These are phyloP conservation scores for Melanotaenia maccullochi DNA, from an alignment of 2,797 vertebrate species.

Conservation along the genomic window DNA sequence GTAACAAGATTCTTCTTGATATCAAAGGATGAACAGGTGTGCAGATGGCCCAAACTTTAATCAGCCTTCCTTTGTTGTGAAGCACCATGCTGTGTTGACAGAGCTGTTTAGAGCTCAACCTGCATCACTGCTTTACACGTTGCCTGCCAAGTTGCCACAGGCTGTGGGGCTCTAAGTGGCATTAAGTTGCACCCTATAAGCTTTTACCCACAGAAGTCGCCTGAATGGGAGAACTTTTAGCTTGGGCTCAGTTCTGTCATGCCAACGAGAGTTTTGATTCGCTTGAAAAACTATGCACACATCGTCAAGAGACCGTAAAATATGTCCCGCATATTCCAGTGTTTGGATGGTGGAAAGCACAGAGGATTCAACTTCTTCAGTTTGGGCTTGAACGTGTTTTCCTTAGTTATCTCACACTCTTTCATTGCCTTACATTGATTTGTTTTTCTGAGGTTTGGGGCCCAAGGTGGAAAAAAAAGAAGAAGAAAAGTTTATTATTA, in stretches of 20 bases:
- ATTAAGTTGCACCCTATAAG: conserved; percentile 46
- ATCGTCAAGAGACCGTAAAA: conserved; percentile 61
- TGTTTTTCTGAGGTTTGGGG: conserved; percentile 26
- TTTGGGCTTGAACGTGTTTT: conserved; percentile 23
- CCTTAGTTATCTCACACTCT: conserved; percentile 31
- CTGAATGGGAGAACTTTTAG: conserved; percentile 27
- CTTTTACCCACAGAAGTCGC: conserved; percentile 45
- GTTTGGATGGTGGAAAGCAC: conserved; percentile 41
- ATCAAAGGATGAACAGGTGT: conserved; percentile 71
- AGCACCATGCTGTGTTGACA: conserved; percentile 49
- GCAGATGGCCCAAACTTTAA: conserved; percentile 57
- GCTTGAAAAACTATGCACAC: conserved; percentile 50
- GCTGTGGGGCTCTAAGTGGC: conserved; percentile 44
- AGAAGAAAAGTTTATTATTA: background rate
- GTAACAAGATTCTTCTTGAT: conserved; percentile 59
- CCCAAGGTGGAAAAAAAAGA: conserved; percentile 8
- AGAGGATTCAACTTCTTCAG: conserved; percentile 49
- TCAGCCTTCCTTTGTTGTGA: conserved; percentile 70
- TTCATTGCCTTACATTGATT: conserved; percentile 20
- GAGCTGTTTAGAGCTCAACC: conserved; percentile 54
- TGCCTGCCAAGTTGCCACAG: conserved; percentile 57
- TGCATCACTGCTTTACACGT: conserved; percentile 46
- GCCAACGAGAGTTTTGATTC: conserved; percentile 59
- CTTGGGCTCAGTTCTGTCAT: conserved; percentile 49
- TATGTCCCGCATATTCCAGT: conserved; percentile 23